A percentile compares a stretch with the other conserved stretches of the same genome.
Conservation (phyloP, 1,140 invertebrate species). For the Microplitis mediator region DNA sequence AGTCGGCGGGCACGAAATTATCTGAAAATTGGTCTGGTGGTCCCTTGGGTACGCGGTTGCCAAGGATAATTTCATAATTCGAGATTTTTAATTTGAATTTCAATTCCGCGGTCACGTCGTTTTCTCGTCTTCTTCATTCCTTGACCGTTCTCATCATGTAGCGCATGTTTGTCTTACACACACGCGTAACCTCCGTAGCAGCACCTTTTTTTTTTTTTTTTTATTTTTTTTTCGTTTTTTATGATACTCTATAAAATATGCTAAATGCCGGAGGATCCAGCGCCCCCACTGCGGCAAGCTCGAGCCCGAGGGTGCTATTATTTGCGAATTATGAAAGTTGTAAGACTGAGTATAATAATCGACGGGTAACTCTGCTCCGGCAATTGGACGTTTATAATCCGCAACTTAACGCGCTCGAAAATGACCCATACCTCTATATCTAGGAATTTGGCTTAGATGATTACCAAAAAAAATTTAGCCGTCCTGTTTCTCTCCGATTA, state of each 20-base stretch:
- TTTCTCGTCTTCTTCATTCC: background rate
- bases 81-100: slow-evolving; percentile 59
- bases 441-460: too few relatives aligned
- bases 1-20: slow-evolving; percentile 45
- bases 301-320: slow-evolving; percentile 43
- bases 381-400: too few relatives aligned
- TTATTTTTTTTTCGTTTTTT: background rate
- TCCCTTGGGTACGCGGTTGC: slow-evolving; percentile 32
- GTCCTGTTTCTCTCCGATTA: too few relatives aligned
- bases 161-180: slow-evolving; percentile 18
- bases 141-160: slow-evolving; percentile 13
- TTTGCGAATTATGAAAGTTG: slow-evolving; percentile 56
- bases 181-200: background rate
- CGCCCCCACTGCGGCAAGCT: slow-evolving; percentile 15
- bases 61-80: slow-evolving; percentile 51
- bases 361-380: background rate
- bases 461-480: too few relatives aligned
- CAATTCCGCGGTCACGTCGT: slow-evolving; percentile 45
- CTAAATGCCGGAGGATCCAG: slow-evolving; percentile 41
- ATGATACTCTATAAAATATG: slow-evolving; percentile 46
- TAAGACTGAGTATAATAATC: slow-evolving; percentile 46
- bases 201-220: background rate
- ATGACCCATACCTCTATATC: too few relatives aligned
- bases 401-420: too few relatives aligned
- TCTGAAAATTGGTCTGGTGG: slow-evolving; percentile 49